Conservation (phyloP, 2,113 vertebrate genomes). For the Tor tambroides region DNA sequence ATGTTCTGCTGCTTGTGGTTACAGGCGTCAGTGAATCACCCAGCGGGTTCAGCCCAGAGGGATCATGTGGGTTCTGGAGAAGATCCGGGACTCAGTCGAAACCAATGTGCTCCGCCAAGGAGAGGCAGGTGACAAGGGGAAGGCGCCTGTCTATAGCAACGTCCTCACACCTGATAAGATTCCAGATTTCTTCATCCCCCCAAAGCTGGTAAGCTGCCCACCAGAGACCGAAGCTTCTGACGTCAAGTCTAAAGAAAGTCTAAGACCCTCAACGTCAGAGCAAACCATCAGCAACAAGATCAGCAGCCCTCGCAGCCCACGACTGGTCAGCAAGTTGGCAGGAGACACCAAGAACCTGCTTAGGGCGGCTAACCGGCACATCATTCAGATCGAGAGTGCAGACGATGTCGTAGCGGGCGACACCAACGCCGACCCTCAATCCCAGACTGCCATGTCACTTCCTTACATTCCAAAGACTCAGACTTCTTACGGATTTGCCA, state of each 20-base stretch:
- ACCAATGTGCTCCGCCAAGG: constrained; percentile 75
- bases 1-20: constrained; percentile 30
- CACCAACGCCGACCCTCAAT: constrained; percentile 87
- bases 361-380: constrained; percentile 85
- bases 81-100: constrained; percentile 89
- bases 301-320: constrained; percentile 80
- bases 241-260: constrained; percentile 66
- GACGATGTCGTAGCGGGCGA: constrained; percentile 84
- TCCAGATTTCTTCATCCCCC: constrained; percentile 96
- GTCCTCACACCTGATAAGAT: constrained; percentile 97
- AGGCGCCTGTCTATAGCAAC: constrained; percentile 85
- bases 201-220: constrained; percentile 83
- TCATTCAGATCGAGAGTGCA: constrained; percentile 93
- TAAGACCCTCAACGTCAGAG: constrained; percentile 79
- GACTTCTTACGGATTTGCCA: constrained; percentile 92
- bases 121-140: constrained; percentile 75
- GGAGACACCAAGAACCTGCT: constrained; percentile 84
- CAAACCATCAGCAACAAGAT: constrained; percentile 75
- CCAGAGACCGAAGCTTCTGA: constrained; percentile 76
- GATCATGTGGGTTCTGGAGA: constrained; percentile 93
- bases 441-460: constrained; percentile 88
- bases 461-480: constrained; percentile 94
- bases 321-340: constrained; percentile 79
- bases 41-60: constrained; percentile 17
- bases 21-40: constrained; percentile 40